Conservation (phyloP, 2,888 invertebrate species). For the Rhingia campestris region DNA sequence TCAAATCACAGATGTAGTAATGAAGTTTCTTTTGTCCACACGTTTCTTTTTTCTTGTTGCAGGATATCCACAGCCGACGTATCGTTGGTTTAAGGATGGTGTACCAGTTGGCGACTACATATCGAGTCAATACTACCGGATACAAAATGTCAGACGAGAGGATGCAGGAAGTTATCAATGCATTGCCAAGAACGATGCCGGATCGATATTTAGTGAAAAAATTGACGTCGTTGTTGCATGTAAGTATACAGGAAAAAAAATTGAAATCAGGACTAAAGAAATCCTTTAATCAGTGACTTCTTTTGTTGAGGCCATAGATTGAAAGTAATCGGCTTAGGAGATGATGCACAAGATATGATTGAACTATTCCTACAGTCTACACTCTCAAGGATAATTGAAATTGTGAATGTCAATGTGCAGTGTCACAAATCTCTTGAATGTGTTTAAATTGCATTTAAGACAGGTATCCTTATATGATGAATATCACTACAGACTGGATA, state of each 20-base stretch:
- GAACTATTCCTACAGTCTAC: not conserved
- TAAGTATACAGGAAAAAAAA: constrained; percentile 85
- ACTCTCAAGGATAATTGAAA: constrained; percentile 1
- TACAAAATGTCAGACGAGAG: constrained; percentile 90
- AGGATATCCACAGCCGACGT: constrained; percentile 96
- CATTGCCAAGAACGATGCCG: constrained; percentile 94
- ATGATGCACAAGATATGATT: not conserved
- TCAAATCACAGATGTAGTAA: constrained; percentile 5
- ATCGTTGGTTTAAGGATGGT: constrained; percentile 95
- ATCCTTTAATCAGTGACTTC: constrained; percentile 17
- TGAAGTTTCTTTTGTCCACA: constrained; percentile 35
- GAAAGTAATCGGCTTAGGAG: too few relatives aligned
- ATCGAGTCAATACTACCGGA: constrained; percentile 92
- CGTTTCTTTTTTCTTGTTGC: constrained; percentile 77
- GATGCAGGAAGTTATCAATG: constrained; percentile 97
- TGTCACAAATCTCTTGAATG: not conserved
- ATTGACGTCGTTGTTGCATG: constrained; percentile 95
- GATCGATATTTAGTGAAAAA: constrained; percentile 95
- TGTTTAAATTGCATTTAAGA: constrained; percentile 5
- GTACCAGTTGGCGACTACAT: constrained; percentile 90
- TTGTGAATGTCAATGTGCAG: not conserved
- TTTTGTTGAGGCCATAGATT: not conserved
- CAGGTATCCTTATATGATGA: not conserved
- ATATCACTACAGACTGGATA: constrained; percentile 1
- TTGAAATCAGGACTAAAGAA: constrained; percentile 14